These are phyloP conservation scores for Ctenosaura bakeri DNA, from an alignment of 2,797 vertebrate species.

Conservation along the genomic window DNA sequence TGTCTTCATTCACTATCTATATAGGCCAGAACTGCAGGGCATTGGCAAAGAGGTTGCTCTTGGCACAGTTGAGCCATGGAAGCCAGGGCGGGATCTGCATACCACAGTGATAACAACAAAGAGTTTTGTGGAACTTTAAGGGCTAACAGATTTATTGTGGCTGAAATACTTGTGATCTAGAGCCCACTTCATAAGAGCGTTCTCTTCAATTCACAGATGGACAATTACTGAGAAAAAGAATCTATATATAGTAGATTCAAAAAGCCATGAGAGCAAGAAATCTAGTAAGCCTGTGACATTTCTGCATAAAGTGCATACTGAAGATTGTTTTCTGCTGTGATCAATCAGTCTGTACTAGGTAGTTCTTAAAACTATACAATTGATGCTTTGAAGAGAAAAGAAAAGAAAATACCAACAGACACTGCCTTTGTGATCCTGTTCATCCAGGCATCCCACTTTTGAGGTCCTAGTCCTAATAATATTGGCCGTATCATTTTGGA, in stretches of 20 bases:
- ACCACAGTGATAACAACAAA: slow-evolving; percentile 22
- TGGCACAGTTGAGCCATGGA: background rate
- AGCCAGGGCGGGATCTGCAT: background rate
- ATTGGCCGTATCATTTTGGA: background rate
- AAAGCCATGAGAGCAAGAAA: background rate
- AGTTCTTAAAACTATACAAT: background rate
- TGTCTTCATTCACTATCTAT: background rate
- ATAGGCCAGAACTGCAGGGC: background rate
- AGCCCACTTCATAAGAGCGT: slow-evolving; percentile 2
- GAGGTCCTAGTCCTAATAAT: background rate
- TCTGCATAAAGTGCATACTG: background rate
- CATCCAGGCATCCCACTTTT: background rate
- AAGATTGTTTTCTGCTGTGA: background rate
- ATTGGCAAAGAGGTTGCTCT: slow-evolving; percentile 6
- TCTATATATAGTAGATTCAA: background rate
- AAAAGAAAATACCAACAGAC: background rate
- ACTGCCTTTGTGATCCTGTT: background rate
- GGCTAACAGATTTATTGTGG: slow-evolving; percentile 33
- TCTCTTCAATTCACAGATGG: slow-evolving; percentile 3
- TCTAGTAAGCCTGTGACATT: background rate
- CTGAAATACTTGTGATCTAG: slow-evolving; percentile 5
- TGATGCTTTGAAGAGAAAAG: no score
- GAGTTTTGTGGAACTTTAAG: slow-evolving; percentile 31
- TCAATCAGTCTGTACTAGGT: background rate
- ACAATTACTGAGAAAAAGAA: background rate